These are phyloP conservation scores for Drosophila aldrichi DNA, from an alignment of 2,888 invertebrate species.

Conservation along the genomic window DNA sequence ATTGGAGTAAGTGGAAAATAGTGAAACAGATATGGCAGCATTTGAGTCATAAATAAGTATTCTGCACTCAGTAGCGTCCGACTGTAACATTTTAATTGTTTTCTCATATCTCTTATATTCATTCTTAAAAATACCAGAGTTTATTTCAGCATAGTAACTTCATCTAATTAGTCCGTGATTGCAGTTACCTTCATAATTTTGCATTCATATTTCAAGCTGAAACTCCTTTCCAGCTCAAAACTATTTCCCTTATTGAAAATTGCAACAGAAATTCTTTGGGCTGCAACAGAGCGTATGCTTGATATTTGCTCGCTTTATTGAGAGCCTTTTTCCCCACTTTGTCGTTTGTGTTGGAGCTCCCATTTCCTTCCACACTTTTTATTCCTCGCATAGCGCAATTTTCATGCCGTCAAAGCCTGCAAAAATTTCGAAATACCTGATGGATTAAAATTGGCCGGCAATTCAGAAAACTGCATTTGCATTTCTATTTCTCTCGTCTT, in stretches of 20 bases:
- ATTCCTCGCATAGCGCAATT: slow-evolving; percentile 28
- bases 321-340: not conserved
- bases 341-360: slow-evolving; percentile 8
- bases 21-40: too few relatives aligned
- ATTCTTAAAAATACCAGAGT: too few relatives aligned
- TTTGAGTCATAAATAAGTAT: too few relatives aligned
- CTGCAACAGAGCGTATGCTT: slow-evolving; percentile 52
- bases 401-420: slow-evolving; percentile 40
- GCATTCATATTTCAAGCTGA: not conserved
- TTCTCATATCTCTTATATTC: too few relatives aligned
- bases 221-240: not conserved
- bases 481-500: slow-evolving; percentile 32
- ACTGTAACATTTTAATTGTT: too few relatives aligned
- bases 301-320: slow-evolving; percentile 45
- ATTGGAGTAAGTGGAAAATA: too few relatives aligned
- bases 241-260: not conserved
- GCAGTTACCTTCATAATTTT: not conserved
- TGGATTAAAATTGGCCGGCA: slow-evolving; percentile 34
- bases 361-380: not conserved
- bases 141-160: too few relatives aligned
- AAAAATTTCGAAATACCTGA: slow-evolving; percentile 37
- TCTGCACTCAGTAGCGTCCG: too few relatives aligned
- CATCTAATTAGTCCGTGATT: not conserved
- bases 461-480: slow-evolving; percentile 56
- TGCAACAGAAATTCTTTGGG: slow-evolving; percentile 6